Evolutionary conservation across 1,140 invertebrate genomes (phyloP), one percentile per base, ranked within the genome.

Genomic region (Octopus sinensis): DNA sequence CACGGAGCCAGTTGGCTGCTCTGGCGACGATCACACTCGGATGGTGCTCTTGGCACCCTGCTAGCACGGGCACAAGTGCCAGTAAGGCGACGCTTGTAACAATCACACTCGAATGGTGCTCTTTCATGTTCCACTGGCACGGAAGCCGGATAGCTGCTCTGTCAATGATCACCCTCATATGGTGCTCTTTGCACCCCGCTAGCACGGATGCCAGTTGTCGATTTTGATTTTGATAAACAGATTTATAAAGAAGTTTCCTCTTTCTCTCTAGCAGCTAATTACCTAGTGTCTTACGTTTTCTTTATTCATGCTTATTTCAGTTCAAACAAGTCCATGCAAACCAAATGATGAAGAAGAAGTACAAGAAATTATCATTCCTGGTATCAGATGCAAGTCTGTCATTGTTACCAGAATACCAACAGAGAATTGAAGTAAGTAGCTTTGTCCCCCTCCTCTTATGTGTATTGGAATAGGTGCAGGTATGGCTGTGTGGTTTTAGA

Each of bases 341-440:
- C 43, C 95, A 94, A 88, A 92, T 94, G 88, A 87, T 96, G 4
- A 93, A 95, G 84, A 92, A 94, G 13, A 93, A 95, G 84, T 93
- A 94, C 23, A 92, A 94, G 73, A 92, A 94, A 84, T 91, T 97
- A 73, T 93, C 95, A 82, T 94, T 93, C 83, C 91, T 94, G 62
- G 91, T 98, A 4, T 98, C 96, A 0, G 94, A 95, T 82, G 94
- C 96, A 88, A 96, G 94, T 87, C 92, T 99, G 75, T 92, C 93
- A 3, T 91, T 98, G 3, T 95, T 97, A 90, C 95, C 95, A 1
- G 97, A 99, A 86, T 99, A 98, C 90, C 92, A 95, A 84, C 94
- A 94, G 84, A 93, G 96, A 86, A 92, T 98, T 56, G 88, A 95
- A 84, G 91, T 90, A 78, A 73, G 68, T 73, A 10, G 5, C 68